phyloP scores from a whole-genome alignment of 2,888 invertebrate genomes.

The Bruchidius siliquastri region DNA sequence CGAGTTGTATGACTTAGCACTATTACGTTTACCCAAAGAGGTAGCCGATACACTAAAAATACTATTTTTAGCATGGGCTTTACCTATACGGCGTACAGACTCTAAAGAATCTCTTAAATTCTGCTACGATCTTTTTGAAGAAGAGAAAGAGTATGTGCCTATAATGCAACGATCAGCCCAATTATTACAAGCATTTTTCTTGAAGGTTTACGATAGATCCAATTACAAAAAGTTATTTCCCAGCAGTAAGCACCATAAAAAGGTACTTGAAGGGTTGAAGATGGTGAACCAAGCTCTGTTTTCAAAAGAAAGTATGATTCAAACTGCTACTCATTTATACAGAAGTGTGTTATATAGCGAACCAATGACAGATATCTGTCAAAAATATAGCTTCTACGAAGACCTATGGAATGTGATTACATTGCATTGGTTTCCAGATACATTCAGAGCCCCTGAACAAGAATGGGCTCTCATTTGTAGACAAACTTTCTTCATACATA shows the following conservation, averaged over 20 bases:
- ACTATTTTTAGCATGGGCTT: neutral
- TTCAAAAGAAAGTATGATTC: slow-evolving; percentile 17
- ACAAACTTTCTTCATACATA: slow-evolving; percentile 30
- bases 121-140: slow-evolving; percentile 1
- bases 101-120: neutral
- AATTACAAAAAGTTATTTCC: slow-evolving; percentile 27
- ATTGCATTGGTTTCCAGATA: slow-evolving; percentile 24
- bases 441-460: slow-evolving; percentile 7
- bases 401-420: slow-evolving; percentile 28
- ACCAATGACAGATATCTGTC: slow-evolving; percentile 15
- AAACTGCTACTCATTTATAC: slow-evolving; percentile 8
- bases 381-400: slow-evolving; percentile 25
- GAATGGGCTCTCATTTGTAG: slow-evolving; percentile 33
- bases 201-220: slow-evolving; percentile 29
- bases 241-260: slow-evolving; percentile 23
- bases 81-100: neutral
- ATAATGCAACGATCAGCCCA: neutral
- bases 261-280: slow-evolving; percentile 30
- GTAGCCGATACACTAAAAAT: neutral
- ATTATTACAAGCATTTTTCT: slow-evolving; percentile 36
- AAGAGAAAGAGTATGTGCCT: neutral
- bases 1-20: neutral
- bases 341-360: slow-evolving; percentile 27
- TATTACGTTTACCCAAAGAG: neutral
- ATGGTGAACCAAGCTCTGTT: slow-evolving; percentile 31